A percentile compares a stretch with the other conserved stretches of the same genome.
Evolutionary conservation across 2,797 vertebrate genomes (phyloP).

Genomic region (Gymnothorax javanicus): DNA sequence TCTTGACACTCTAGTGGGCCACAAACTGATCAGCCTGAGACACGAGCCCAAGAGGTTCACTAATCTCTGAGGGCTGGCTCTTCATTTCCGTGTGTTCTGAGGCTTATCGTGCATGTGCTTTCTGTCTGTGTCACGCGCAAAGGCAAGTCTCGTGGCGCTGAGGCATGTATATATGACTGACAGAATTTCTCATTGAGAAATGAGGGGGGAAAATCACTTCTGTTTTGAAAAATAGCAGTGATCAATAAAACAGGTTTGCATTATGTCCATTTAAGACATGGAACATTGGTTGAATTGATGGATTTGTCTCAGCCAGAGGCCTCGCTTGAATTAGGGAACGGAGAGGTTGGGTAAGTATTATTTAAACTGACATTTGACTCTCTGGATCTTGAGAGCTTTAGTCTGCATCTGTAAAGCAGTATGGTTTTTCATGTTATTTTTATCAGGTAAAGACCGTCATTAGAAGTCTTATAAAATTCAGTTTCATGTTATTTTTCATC

Average conservation of each 20-base stretch:
- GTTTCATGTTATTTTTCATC: neutral
- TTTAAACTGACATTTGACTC: no score
- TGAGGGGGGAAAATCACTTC: neutral
- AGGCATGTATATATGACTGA: neutral
- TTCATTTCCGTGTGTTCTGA: neutral
- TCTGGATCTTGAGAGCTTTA: no score
- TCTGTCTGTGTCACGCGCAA: neutral
- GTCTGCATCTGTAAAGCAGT: no score
- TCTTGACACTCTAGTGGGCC: neutral
- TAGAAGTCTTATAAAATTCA: neutral
- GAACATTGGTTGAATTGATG: neutral
- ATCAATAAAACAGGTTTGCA: neutral
- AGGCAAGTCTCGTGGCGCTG: neutral
- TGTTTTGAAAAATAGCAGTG: neutral
- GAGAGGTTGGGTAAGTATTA: neutral
- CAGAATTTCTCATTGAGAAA: neutral
- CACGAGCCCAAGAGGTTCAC: neutral
- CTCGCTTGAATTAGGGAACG: neutral
- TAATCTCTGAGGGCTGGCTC: neutral
- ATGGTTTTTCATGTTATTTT: neutral
- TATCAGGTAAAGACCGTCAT: neutral
- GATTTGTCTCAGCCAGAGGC: neutral
- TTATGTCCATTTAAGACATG: neutral
- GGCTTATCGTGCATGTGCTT: neutral
- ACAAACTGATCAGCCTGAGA: neutral